phyloP scores from a whole-genome alignment of 2,113 vertebrate genomes.

The Murina feae region DNA sequence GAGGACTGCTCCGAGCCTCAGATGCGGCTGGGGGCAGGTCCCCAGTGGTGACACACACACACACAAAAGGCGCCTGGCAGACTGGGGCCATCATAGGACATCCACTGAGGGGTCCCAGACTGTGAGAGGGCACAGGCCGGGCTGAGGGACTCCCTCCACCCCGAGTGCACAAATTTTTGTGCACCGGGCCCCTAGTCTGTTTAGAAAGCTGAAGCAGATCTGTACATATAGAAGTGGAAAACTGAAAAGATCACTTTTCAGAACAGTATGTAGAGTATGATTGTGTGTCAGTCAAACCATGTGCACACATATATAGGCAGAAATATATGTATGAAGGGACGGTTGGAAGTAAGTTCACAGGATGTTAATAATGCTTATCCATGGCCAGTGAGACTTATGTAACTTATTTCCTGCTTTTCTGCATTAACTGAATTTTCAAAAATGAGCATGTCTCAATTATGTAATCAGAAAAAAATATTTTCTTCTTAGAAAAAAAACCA shows the following conservation, averaged over 20 bases:
- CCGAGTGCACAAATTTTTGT: too few relatives aligned
- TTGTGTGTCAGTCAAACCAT: neutral
- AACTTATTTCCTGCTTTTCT: conserved; percentile 53
- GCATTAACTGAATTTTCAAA: conserved; percentile 15
- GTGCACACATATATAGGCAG: neutral
- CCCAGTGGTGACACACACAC: too few relatives aligned
- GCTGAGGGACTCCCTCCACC: too few relatives aligned
- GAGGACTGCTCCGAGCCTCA: too few relatives aligned
- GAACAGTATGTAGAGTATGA: neutral
- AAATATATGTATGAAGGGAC: neutral
- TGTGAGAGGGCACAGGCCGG: too few relatives aligned
- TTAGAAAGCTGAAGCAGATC: conserved; percentile 27
- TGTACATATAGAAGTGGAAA: neutral
- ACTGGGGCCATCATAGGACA: too few relatives aligned
- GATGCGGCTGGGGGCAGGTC: too few relatives aligned
- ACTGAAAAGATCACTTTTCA: conserved; percentile 17
- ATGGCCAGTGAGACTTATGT: neutral
- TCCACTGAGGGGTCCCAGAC: too few relatives aligned
- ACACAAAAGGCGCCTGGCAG: too few relatives aligned
- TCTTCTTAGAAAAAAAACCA: neutral
- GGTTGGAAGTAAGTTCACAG: neutral
- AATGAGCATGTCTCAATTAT: conserved; percentile 22
- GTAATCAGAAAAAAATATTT: conserved; percentile 10
- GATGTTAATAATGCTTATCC: conserved; percentile 11
- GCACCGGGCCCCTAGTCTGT: too few relatives aligned